Conservation (phyloP, 2,113 vertebrate species). For the Cyprichromis sp. region DNA sequence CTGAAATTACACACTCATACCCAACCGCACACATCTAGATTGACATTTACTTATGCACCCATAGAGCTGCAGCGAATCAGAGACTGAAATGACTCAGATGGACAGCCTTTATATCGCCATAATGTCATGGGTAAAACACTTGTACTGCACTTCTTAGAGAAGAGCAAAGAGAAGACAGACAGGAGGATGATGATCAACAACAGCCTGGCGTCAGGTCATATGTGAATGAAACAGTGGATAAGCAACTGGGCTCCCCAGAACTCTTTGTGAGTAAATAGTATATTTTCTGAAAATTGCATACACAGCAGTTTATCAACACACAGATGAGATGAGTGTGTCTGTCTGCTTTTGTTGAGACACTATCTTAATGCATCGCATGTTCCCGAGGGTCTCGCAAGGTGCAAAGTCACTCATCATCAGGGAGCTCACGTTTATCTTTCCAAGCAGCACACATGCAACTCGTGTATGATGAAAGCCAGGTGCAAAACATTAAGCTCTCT, state of each 20-base stretch:
- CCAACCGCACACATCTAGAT: not conserved
- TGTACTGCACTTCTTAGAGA: not conserved
- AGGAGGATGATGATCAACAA: not conserved
- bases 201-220: rapidly evolving
- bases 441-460: not conserved
- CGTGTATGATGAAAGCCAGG: not conserved
- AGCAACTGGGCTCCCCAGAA: not conserved
- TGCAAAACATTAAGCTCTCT: not conserved
- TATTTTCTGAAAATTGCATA: not conserved
- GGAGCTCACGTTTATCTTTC: not conserved
- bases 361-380: not conserved
- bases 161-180: not conserved
- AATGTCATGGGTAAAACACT: not conserved
- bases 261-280: not conserved
- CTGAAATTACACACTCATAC: not conserved
- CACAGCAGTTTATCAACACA: not conserved
- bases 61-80: not conserved
- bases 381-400: not conserved
- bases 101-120: not conserved
- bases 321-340: not conserved
- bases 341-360: not conserved
- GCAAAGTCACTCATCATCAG: not conserved
- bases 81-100: not conserved
- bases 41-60: not conserved
- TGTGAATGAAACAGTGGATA: not conserved